Percentiles rank a stretch among this genome's conserved stretches.
Evolutionary conservation across 1,140 invertebrate species (phyloP).

Genomic region (Vanessa tameamea): DNA sequence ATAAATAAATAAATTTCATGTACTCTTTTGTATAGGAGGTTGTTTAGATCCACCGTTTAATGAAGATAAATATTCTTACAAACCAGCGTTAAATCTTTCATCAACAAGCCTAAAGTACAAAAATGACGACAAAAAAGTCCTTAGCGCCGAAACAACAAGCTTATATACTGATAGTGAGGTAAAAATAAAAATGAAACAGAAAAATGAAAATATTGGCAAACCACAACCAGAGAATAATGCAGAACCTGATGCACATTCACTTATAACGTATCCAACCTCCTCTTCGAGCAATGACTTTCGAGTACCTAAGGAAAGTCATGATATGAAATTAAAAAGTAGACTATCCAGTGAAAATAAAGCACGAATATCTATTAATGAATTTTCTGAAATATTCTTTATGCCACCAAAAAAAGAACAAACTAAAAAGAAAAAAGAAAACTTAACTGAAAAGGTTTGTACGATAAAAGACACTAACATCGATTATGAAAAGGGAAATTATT

Average conservation of each 20-base stretch:
- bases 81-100: conserved; percentile 25
- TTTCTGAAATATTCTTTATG: conserved; percentile 47
- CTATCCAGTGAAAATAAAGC: conserved; percentile 39
- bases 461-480: neutral
- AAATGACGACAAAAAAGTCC: neutral
- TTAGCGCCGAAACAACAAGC: neutral
- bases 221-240: conserved; percentile 2
- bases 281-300: conserved; percentile 29
- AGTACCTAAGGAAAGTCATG: conserved; percentile 22
- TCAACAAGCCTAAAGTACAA: neutral
- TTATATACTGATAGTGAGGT: neutral
- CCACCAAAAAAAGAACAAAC: conserved; percentile 40
- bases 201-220: conserved; percentile 12
- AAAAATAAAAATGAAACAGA: conserved; percentile 22
- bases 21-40: conserved; percentile 50
- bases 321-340: conserved; percentile 36
- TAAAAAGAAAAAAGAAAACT: neutral
- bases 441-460: neutral
- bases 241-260: conserved; percentile 45
- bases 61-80: conserved; percentile 68
- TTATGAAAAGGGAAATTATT: neutral
- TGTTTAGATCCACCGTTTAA: conserved; percentile 69
- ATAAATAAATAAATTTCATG: neutral
- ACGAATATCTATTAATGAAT: conserved; percentile 41
- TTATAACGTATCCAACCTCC: conserved; percentile 58